Conservation (phyloP, 2,797 vertebrate genomes). For the Lacerta viridis region DNA sequence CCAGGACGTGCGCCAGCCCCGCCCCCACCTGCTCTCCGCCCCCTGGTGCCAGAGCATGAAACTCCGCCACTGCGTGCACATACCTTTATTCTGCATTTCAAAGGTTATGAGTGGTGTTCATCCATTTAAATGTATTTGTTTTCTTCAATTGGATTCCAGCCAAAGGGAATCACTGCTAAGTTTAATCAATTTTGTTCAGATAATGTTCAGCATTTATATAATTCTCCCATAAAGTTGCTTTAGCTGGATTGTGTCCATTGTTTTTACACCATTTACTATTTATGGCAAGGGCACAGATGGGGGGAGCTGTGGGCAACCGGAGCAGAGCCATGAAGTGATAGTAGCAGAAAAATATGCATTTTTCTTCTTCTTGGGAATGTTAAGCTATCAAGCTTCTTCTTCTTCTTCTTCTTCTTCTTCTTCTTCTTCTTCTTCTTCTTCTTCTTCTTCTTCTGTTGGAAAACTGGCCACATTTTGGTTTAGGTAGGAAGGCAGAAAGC, state of each 20-base stretch:
- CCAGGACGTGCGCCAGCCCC: no score
- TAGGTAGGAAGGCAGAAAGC: not conserved
- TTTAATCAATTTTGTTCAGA: not conserved
- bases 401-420: not conserved
- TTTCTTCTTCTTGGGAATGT: not conserved
- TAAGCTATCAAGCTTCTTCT: not conserved
- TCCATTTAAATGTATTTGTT: constrained; percentile 13
- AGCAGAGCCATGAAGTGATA: not conserved
- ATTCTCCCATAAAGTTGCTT: not conserved
- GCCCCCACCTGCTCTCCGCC: no score
- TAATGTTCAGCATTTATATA: not conserved
- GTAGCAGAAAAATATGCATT: not conserved
- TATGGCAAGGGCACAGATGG: not conserved
- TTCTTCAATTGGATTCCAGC: constrained; percentile 3
- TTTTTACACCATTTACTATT: not conserved
- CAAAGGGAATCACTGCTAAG: constrained; percentile 14
- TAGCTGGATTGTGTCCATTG: not conserved
- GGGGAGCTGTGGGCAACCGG: no score
- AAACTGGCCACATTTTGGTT: not conserved
- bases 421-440: no score
- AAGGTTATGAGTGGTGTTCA: not conserved
- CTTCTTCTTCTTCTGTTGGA: not conserved
- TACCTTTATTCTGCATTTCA: not conserved
- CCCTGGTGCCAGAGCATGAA: no score
- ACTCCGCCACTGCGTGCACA: no score